Conservation (phyloP, 2,888 invertebrate species). For the Sarcophaga caerulescens region DNA sequence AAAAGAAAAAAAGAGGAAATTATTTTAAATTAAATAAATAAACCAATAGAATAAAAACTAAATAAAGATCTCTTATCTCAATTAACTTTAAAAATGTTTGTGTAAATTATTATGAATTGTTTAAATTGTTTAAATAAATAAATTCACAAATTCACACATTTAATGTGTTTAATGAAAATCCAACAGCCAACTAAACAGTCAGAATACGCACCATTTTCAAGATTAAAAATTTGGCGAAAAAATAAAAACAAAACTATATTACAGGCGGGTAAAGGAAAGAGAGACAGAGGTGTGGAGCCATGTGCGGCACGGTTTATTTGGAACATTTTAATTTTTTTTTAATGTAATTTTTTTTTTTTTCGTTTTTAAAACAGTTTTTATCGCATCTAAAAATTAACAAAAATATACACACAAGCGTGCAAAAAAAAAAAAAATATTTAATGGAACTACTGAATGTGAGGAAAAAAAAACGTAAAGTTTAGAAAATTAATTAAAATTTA, state of each 20-base stretch:
- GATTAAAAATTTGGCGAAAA: slow-evolving; percentile 30
- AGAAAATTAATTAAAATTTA: slow-evolving; percentile 20
- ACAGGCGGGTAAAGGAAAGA: background rate
- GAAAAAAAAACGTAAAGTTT: background rate
- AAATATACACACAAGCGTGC: too few species aligned
- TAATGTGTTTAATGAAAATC: slow-evolving; percentile 24
- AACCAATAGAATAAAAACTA: background rate
- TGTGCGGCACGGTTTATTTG: background rate
- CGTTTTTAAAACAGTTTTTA: background rate
- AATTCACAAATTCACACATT: slow-evolving; percentile 29
- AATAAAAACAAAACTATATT: background rate
- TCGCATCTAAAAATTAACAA: slow-evolving; percentile 1
- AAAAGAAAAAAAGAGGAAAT: background rate
- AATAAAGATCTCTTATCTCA: slow-evolving; percentile 26
- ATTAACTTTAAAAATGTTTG: slow-evolving; percentile 44
- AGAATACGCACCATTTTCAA: slow-evolving; percentile 3
- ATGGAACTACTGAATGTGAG: slow-evolving; percentile 3
- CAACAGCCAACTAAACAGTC: background rate
- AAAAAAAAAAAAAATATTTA: slow-evolving; percentile 4
- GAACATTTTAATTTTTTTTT: background rate
- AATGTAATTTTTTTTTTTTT: background rate
- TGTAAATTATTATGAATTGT: slow-evolving; percentile 25
- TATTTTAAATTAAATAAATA: slow-evolving; percentile 11
- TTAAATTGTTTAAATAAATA: slow-evolving; percentile 12
- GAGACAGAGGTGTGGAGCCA: background rate